phyloP scores from a whole-genome alignment of 1,140 invertebrate genomes.

The Cydia strobilella region DNA sequence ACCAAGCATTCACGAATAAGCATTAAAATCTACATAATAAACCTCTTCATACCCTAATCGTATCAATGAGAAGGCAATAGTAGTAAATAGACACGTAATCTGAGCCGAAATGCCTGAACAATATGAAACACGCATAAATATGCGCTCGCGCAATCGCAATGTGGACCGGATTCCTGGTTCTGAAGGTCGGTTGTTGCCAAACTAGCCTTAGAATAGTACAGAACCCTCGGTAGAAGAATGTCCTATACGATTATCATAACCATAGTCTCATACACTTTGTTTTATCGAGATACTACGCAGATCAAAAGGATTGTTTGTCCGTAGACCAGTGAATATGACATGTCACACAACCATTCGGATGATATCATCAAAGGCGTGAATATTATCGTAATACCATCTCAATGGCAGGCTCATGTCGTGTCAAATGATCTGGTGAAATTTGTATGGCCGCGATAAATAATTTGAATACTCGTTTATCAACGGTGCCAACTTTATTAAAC shows the following conservation, averaged over 20 bases:
- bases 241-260: neutral
- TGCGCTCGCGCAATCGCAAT: constrained; percentile 13
- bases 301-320: constrained; percentile 10
- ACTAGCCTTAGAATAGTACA: constrained; percentile 12
- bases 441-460: neutral
- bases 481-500: neutral
- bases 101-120: constrained; percentile 19
- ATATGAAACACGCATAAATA: constrained; percentile 27
- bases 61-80: neutral
- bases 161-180: constrained; percentile 26
- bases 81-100: constrained; percentile 13
- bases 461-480: neutral
- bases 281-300: neutral
- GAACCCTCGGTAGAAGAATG: neutral
- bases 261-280: neutral
- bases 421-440: constrained; percentile 7
- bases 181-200: constrained; percentile 25
- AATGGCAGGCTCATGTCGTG: constrained; percentile 3
- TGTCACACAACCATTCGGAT: constrained; percentile 2
- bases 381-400: constrained; percentile 16
- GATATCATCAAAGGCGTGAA: constrained; percentile 12
- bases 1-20: neutral
- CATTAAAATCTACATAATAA: neutral
- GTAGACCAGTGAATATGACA: constrained; percentile 6
- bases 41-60: neutral